Evolutionary conservation across 2,888 invertebrate genomes (phyloP).

Genomic region (Oligia latruncula): DNA sequence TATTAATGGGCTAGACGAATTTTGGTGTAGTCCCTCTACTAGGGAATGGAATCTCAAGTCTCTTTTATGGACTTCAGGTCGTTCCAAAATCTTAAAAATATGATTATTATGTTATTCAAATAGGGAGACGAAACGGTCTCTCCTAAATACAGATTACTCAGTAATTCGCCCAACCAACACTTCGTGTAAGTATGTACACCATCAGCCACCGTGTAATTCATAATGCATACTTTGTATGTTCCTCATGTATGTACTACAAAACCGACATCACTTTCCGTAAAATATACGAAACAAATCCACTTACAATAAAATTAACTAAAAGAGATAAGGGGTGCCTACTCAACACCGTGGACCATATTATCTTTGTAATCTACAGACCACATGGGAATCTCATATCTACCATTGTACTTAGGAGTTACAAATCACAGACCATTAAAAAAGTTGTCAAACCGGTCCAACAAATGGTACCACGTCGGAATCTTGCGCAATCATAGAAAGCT

Average conservation of each 20-base stretch:
- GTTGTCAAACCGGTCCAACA: conserved; percentile 62
- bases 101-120: neutral
- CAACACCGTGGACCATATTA: neutral
- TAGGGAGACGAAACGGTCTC: neutral
- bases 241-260: neutral
- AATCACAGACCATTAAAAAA: conserved; percentile 57
- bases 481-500: conserved; percentile 72
- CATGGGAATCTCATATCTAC: conserved; percentile 14
- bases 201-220: neutral
- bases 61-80: neutral
- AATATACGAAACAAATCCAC: neutral
- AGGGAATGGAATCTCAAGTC: neutral
- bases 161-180: neutral
- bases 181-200: neutral
- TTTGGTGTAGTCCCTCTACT: neutral
- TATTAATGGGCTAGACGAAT: neutral
- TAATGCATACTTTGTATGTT: neutral
- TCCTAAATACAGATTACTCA: neutral
- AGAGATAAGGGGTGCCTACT: neutral
- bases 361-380: conserved; percentile 12
- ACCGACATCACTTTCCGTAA: neutral
- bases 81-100: neutral
- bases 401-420: conserved; percentile 38
- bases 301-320: neutral
- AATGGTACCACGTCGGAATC: conserved; percentile 51